Evolutionary conservation across 2,888 invertebrate species (phyloP), one percentile per base, ranked within the genome.

Genomic region (Hydrotaea cyrtoneurina): DNA sequence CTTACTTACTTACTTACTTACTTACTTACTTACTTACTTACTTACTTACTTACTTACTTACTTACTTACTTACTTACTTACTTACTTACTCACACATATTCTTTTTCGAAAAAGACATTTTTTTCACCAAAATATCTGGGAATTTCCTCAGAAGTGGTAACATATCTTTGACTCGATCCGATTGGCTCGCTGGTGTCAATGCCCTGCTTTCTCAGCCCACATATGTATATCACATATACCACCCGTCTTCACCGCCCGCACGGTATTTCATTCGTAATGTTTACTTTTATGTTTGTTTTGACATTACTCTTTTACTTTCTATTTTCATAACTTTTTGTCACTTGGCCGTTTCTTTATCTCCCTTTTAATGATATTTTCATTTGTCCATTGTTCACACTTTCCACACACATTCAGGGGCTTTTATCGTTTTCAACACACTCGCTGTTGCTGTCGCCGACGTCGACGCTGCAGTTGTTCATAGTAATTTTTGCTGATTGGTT

Each of bases 401-500:
- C 26, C 21, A 19, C 21, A 8, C 55, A 21, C 7, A 21, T n/a
- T n/a, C n/a, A n/a, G n/a, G n/a, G n/a, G n/a, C n/a, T n/a, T n/a
- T n/a, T n/a, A n/a, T n/a, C n/a, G n/a, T n/a, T n/a, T n/a, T n/a
- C n/a, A n/a, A n/a, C 55, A 50, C 7, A 2, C 50, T 2, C 15
- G 15, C 50, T n/a, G 50, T 39, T 39, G 39, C 7, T 7, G 31
- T 31, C 31, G 31, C 43, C 43, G 43, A 7, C 13, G 43, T 15
- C 15, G 43, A 10, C 10, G 43, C n/a, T 31, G 31, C 31, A 7
- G 31, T 36, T 50, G 11, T 46, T 19, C 62, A 2, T 62, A 26
- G 8, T 39, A 17, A 23, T 50, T 71, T 82, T 74, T 17, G 23
- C 46, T 77, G 57, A 64, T 76, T 72, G 55, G 46, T 75, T 59